Evolutionary conservation across 1,140 invertebrate genomes (phyloP).

Genomic region (Temnothorax curvispinosus): DNA sequence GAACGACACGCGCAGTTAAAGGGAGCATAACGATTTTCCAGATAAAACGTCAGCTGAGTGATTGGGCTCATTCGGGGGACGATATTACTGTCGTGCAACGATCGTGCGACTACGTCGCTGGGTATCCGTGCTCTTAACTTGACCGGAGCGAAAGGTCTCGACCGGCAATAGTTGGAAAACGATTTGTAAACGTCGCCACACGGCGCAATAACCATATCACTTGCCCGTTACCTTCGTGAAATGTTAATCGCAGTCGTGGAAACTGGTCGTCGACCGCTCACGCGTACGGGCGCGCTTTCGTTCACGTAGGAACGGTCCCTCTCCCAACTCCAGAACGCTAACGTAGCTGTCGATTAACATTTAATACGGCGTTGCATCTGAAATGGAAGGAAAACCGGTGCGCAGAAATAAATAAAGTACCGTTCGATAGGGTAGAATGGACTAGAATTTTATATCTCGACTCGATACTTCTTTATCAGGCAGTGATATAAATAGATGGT

Average conservation of each 20-base stretch:
- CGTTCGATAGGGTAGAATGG: neutral
- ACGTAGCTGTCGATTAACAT: conserved; percentile 15
- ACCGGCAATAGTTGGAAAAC: conserved; percentile 53
- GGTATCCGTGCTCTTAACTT: conserved; percentile 38
- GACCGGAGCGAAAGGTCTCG: conserved; percentile 57
- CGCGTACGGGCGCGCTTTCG: conserved; percentile 33
- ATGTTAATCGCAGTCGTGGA: conserved; percentile 80
- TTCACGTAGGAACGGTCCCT: neutral
- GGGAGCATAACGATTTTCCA: conserved; percentile 16
- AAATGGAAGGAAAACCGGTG: neutral
- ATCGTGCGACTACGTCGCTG: conserved; percentile 12
- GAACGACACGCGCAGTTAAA: conserved; percentile 15
- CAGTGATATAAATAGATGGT: neutral
- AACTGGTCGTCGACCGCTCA: conserved; percentile 49
- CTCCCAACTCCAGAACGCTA: neutral
- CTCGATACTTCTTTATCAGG: neutral
- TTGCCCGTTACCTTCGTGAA: conserved; percentile 73
- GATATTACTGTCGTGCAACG: conserved; percentile 21
- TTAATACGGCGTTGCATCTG: neutral
- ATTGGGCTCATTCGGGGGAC: conserved; percentile 18
- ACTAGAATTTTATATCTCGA: neutral
- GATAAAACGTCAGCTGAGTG: conserved; percentile 39
- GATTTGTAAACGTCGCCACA: conserved; percentile 71
- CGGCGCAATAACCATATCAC: conserved; percentile 65
- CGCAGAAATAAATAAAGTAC: neutral